Conservation (phyloP, 2,113 vertebrate species). For the Nerophis lumbriciformis region DNA sequence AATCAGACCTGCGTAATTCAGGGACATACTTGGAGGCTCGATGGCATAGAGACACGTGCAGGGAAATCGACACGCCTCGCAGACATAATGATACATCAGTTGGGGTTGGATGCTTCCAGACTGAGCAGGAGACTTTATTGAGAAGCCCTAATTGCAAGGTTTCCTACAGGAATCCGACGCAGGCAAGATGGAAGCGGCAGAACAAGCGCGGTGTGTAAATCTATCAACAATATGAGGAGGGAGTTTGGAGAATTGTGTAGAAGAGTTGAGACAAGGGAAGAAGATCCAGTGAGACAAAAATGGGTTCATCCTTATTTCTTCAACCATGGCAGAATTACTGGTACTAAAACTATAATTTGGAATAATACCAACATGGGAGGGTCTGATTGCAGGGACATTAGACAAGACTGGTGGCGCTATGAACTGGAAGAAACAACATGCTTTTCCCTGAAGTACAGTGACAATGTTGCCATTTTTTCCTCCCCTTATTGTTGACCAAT, state of each 20-base stretch:
- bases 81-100: slow-evolving; percentile 21
- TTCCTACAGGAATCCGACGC: slow-evolving; percentile 13
- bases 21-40: slow-evolving; percentile 20
- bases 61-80: slow-evolving; percentile 4
- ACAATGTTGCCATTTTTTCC: background rate
- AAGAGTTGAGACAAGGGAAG: slow-evolving; percentile 29
- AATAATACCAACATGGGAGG: background rate
- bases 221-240: slow-evolving; percentile 22
- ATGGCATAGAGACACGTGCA: slow-evolving; percentile 15
- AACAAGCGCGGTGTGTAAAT: slow-evolving; percentile 17
- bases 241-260: slow-evolving; percentile 9
- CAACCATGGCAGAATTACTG: slow-evolving; percentile 29
- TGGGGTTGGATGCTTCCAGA: slow-evolving; percentile 4
- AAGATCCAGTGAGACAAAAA: slow-evolving; percentile 17
- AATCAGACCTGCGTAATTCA: slow-evolving; percentile 10
- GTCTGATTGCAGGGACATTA: slow-evolving; percentile 10
- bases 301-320: slow-evolving; percentile 40
- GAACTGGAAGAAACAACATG: slow-evolving; percentile 25
- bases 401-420: slow-evolving; percentile 22
- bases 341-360: background rate
- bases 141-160: slow-evolving; percentile 26
- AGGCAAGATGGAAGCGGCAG: slow-evolving; percentile 6
- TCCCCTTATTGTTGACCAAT: slow-evolving; percentile 7
- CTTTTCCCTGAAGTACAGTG: slow-evolving; percentile 35
- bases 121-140: slow-evolving; percentile 13